Conservation (phyloP, 2,113 vertebrate species). For the Delphinapterus leucas region DNA sequence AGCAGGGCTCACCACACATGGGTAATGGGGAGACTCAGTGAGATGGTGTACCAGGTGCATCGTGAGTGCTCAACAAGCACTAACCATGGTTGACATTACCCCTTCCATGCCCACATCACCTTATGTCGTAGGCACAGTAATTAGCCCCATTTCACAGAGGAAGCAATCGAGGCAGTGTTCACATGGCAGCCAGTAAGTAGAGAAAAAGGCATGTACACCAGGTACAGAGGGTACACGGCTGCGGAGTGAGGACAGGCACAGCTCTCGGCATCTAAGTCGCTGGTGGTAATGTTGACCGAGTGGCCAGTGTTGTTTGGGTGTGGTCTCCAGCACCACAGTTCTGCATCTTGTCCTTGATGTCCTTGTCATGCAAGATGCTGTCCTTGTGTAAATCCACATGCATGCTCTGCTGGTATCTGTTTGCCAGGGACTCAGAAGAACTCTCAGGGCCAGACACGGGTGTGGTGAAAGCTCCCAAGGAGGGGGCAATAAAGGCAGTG, state of each 20-base stretch:
- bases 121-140: not conserved
- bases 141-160: not conserved
- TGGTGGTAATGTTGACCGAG: not conserved
- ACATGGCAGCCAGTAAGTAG: not conserved
- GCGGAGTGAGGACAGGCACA: not conserved
- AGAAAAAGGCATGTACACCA: not conserved
- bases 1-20: not conserved
- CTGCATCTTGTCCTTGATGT: not conserved
- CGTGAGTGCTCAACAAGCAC: not conserved
- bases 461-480: not conserved
- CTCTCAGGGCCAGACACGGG: not conserved
- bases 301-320: not conserved
- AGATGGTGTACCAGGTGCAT: fast-evolving
- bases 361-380: not conserved
- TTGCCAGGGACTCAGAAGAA: not conserved
- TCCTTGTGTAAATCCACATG: not conserved
- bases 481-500: not conserved
- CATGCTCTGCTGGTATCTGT: not conserved
- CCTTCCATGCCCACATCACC: not conserved
- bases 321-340: not conserved
- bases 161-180: not conserved
- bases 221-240: not conserved
- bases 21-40: not conserved
- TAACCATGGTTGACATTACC: not conserved
- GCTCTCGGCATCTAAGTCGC: not conserved